Evolutionary conservation across 2,888 invertebrate species (phyloP).

Genomic region (Cantharis nigra): DNA sequence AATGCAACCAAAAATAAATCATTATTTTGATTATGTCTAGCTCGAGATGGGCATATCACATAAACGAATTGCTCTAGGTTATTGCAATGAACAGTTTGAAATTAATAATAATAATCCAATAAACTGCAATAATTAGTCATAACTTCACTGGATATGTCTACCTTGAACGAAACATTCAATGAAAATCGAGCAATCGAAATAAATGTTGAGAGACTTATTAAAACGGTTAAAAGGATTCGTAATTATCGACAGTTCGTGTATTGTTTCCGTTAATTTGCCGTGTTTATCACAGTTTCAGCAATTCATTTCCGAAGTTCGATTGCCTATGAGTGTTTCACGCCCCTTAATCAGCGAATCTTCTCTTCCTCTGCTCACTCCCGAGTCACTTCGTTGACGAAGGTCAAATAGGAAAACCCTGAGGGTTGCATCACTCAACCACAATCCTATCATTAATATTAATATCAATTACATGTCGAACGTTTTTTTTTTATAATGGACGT

Average conservation of each 20-base stretch:
- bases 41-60: neutral
- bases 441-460: conserved; percentile 36
- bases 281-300: conserved; percentile 38
- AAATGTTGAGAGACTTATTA: conserved; percentile 24
- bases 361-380: conserved; percentile 12
- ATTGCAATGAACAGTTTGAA: too few species aligned
- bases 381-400: conserved; percentile 26
- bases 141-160: neutral
- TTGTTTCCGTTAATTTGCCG: conserved; percentile 42
- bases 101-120: neutral
- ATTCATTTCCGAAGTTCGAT: conserved; percentile 40
- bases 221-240: conserved; percentile 29
- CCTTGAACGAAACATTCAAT: neutral
- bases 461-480: conserved; percentile 32
- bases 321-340: conserved; percentile 37
- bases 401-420: conserved; percentile 26
- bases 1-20: neutral
- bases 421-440: conserved; percentile 32
- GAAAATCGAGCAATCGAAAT: conserved; percentile 23
- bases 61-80: too few species aligned
- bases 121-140: neutral
- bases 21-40: neutral
- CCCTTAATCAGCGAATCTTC: conserved; percentile 29
- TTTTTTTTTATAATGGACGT: conserved; percentile 9
- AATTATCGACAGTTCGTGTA: conserved; percentile 29